phyloP scores from a whole-genome alignment of 2,797 vertebrate species.

The Acrocephalus scirpaceus region DNA sequence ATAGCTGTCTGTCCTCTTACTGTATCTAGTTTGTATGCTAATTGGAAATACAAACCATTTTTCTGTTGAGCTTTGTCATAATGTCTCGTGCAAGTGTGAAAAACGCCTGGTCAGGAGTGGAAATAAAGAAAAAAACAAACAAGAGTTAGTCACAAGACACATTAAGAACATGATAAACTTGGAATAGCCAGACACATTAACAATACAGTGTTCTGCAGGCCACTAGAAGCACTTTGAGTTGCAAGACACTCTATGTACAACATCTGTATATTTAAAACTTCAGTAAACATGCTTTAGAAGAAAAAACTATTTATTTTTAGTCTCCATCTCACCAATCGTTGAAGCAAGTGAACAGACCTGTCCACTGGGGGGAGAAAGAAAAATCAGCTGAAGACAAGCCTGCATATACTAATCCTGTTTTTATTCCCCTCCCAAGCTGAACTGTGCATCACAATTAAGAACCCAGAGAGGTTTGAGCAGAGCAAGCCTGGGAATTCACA shows the following conservation, averaged over 20 bases:
- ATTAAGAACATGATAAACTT: not conserved
- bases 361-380: not conserved
- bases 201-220: not conserved
- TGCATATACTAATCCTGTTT: not conserved
- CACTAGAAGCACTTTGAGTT: not conserved
- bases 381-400: not conserved
- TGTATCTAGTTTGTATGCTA: not conserved
- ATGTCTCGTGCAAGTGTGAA: constrained; percentile 96
- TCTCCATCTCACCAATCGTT: not conserved
- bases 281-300: not conserved
- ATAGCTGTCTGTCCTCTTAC: not conserved
- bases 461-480: not conserved
- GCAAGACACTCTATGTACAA: not conserved
- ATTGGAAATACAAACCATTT: constrained; percentile 87
- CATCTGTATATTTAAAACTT: not conserved
- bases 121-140: not conserved
- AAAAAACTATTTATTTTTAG: not conserved
- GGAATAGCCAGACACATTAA: not conserved
- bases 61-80: constrained; percentile 96
- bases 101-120: constrained; percentile 85
- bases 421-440: not conserved
- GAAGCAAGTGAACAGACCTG: not conserved
- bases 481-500: not conserved
- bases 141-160: not conserved
- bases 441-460: not conserved